Percentiles rank a stretch among this genome's conserved stretches.
Evolutionary conservation across 2,888 invertebrate species (phyloP).

Genomic region (Panzeria rudis): DNA sequence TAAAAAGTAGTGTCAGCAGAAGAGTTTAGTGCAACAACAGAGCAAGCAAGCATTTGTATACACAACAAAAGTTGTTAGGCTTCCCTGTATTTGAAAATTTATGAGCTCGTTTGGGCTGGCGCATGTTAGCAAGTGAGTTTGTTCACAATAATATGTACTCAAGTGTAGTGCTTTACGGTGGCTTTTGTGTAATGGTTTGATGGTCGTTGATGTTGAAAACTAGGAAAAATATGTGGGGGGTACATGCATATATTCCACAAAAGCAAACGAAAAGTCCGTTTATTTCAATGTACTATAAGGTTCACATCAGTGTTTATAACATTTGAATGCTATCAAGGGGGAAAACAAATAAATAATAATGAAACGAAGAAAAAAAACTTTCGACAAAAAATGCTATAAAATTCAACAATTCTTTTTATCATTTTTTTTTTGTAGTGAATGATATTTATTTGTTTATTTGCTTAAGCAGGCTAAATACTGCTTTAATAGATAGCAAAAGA

Average conservation of each 20-base stretch:
- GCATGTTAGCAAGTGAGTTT: slow-evolving; percentile 41
- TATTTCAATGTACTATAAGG: slow-evolving; percentile 59
- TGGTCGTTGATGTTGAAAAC: slow-evolving; percentile 6
- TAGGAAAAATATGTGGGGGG: slow-evolving; percentile 14
- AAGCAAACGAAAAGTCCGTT: slow-evolving; percentile 57
- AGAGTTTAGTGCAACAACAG: slow-evolving; percentile 32
- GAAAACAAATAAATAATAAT: slow-evolving; percentile 64
- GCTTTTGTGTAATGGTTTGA: slow-evolving; percentile 36
- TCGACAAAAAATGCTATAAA: slow-evolving; percentile 59
- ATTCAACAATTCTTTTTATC: slow-evolving; percentile 56
- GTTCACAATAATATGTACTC: slow-evolving; percentile 50
- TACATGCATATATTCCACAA: slow-evolving; percentile 18
- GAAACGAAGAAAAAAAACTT: slow-evolving; percentile 43
- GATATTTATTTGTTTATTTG: slow-evolving; percentile 55
- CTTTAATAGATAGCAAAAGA: slow-evolving; percentile 48
- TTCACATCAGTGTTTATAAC: slow-evolving; percentile 46
- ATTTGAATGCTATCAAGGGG: slow-evolving; percentile 60
- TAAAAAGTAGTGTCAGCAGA: slow-evolving; percentile 36
- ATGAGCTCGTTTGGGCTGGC: slow-evolving; percentile 57
- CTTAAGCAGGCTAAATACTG: slow-evolving; percentile 63
- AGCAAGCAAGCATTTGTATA: slow-evolving; percentile 18
- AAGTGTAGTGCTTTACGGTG: slow-evolving; percentile 65
- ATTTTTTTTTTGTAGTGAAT: slow-evolving; percentile 16
- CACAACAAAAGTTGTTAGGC: slow-evolving; percentile 66
- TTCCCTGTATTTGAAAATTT: slow-evolving; percentile 65